Evolutionary conservation across 1,140 invertebrate genomes (phyloP), one percentile per base, ranked within the genome.

Genomic region (Phocides pigmalion): DNA sequence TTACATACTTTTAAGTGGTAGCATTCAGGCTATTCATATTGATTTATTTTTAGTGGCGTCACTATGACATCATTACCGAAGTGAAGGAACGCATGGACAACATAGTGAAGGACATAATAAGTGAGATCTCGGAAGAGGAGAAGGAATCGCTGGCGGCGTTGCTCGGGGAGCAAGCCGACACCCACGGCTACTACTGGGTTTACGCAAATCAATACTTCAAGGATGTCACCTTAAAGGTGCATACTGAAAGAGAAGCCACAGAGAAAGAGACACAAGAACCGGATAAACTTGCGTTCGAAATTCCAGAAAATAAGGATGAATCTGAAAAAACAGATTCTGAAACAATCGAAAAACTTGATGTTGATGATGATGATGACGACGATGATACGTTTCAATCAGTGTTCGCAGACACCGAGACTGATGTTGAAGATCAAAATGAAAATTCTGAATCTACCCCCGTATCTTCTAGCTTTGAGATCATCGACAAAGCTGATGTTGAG

Each of bases 131-230:
- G 0, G 32, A 8, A 0, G 67, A 74, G 5, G 42, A 35, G 0
- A 49, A 58, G 6, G 65, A 68, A 0, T 8, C 8, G 4, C n/a
- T 78, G 0, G 12, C 46, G 0, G 25, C 50, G 1, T 14, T 44
- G 0, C 35, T 72, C 8, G n/a, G 20, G 0, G 64, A 62, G 8
- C 54, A 47, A 17, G 63, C 77, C 11, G 46, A 44, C 8, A 19
- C 65, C 1, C 49, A 49, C 4, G 81, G 81, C 2, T 84, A 82
- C 69, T 82, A 80, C 17, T 88, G 85, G 85, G 56, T 78, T n/a
- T 71, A 61, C 22, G 79, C 84, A 4, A 46, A 58, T 6, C 62
- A 17, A 3, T 44, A 63, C 16, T 77, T 69, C 39, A 54, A 70
- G 8, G n/a, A 22, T 12, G 41, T 64, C 51, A 62, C 62, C n/a